These are phyloP conservation scores for Mustela nigripes DNA, from an alignment of 2,113 vertebrate species.

Conservation along the genomic window DNA sequence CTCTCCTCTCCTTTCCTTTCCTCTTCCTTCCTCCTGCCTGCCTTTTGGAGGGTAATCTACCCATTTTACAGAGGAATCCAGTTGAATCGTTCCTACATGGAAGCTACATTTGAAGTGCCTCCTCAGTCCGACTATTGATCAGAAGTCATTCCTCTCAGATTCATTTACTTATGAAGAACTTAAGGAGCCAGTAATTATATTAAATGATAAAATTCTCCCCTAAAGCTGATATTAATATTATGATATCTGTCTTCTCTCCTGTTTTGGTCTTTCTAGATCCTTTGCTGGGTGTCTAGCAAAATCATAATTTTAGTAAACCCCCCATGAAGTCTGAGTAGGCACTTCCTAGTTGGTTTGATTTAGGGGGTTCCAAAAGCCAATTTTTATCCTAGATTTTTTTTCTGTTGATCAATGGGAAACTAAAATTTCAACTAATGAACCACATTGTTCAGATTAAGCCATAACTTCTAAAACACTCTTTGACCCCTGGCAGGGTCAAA, in stretches of 20 bases:
- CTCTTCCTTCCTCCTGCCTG: not conserved
- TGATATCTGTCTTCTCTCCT: not conserved
- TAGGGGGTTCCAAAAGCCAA: not conserved
- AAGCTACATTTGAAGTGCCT: not conserved
- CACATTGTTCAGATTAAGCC: not conserved
- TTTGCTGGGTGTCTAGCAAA: not conserved
- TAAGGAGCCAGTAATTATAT: not conserved
- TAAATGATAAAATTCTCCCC: not conserved
- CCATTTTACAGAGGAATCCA: not conserved
- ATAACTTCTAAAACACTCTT: not conserved
- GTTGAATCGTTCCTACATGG: not conserved
- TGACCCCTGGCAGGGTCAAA: not conserved
- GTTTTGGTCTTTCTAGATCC: not conserved
- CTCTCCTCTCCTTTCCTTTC: not conserved
- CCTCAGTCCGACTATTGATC: not conserved
- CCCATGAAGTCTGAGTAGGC: not conserved
- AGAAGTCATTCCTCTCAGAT: not conserved
- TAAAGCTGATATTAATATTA: slow-evolving; percentile 18
- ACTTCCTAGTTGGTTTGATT: not conserved
- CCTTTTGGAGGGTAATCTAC: not conserved
- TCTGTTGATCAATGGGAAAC: not conserved
- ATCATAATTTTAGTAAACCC: not conserved
- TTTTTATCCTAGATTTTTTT: slow-evolving; percentile 26
- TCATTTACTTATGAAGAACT: not conserved
- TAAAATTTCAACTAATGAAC: not conserved